Base-by-base conservation (phyloP, 2,888 invertebrate species). In the Aethes cnicana region DNA sequence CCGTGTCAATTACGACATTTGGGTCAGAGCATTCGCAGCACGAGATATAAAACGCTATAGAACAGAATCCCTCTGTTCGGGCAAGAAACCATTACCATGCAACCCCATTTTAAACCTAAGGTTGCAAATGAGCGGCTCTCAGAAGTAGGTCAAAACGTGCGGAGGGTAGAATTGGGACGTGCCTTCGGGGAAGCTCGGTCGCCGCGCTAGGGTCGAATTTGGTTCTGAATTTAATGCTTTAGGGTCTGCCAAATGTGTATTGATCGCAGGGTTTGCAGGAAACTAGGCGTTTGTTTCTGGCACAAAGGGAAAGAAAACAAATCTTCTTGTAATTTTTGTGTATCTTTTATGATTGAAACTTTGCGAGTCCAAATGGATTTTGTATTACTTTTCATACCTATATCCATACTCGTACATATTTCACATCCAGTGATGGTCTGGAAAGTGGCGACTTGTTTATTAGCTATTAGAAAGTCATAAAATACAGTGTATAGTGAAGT, bases 131-230 rank as follows among this genome's bases (percentile, higher is more conserved):
- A 83, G 81, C 77, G 79, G 75, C 74, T 79, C 75, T 74, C 66
- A 71, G 73, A 88, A 84, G 74, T 88, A 75, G 87, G 87, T 87
- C 87, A 84, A 74, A 77, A 75, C 72, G 74, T 73, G 71, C 77
- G 81, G 82, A 52, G 85, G 84, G 79, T 75, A 76, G 74, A 86
- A 84, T 83, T 86, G 84, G 86, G 85, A 73, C 86, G 73, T 74
- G 77, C 80, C 79, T 79, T 25, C 23, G 80, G 77, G 77, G 68
- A 68, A 67, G 67, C 57, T 64, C 69, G 67, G 71, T 66, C 63
- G 67, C 64, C 62, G 64, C 64, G 66, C 63, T 62, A 59, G 64
- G 63, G 63, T 64, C 62, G 63, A 63, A 63, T 68, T 68, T 66
- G 66, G 23, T 9, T 16, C 28, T 42, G 47, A 43, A 39, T 46